Conservation (phyloP, 2,888 invertebrate species). For the Mimas tiliae region DNA sequence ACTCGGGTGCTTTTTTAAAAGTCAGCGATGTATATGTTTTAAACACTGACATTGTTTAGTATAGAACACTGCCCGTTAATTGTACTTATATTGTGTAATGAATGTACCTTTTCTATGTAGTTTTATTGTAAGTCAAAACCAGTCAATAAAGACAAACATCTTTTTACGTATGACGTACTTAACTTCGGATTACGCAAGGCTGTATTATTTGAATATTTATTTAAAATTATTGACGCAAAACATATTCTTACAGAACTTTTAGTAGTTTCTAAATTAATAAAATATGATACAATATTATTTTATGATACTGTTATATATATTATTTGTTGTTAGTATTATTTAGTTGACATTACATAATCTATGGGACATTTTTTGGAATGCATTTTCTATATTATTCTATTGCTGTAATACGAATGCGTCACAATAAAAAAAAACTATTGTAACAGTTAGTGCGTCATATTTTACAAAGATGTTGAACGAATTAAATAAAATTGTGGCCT, state of each 20-base stretch:
- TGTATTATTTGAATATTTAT: not conserved
- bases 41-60: constrained; percentile 20
- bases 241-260: too few species aligned
- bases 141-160: constrained; percentile 11
- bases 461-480: constrained; percentile 16
- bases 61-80: constrained; percentile 13
- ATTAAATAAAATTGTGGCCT: constrained; percentile 22
- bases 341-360: not conserved
- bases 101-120: constrained; percentile 22
- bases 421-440: not conserved
- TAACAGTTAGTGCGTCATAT: constrained; percentile 3
- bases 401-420: not conserved
- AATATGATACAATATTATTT: too few species aligned
- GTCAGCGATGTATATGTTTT: constrained; percentile 22
- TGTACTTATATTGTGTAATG: constrained; percentile 18
- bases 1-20: constrained; percentile 7
- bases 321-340: not conserved
- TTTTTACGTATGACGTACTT: constrained; percentile 18
- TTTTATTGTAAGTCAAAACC: constrained; percentile 12
- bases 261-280: too few species aligned
- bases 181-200: not conserved
- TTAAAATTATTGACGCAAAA: too few species aligned
- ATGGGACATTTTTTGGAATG: not conserved
- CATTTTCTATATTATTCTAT: not conserved
- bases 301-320: not conserved